Base-by-base conservation (phyloP, 2,797 vertebrate genomes). In the Artibeus lituratus region DNA sequence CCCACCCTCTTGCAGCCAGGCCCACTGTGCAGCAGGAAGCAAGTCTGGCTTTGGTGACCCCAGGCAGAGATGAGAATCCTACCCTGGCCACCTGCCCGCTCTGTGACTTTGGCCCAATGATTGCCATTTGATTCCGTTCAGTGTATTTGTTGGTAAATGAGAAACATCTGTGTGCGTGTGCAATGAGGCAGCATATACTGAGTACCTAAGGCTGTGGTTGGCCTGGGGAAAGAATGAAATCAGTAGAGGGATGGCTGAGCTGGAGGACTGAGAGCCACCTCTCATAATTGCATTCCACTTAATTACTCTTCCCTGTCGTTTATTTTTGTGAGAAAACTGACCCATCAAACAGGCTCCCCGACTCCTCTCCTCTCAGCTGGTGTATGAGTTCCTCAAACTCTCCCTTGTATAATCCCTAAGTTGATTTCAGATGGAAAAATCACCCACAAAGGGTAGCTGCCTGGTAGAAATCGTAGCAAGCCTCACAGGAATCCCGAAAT, bases 1-100 rank as follows among this genome's bases (percentile, higher is more conserved):
- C 51, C 18, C 35, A 44, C 0, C 0, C 35, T 26, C 4, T 9
- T 3, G 57, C 7, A 51, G 24, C 65, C n/a, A 8, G 3, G 12
- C 5, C 0, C 8, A 24, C 4, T 0, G 0, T 51, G n/a, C 6
- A 29, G 7, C 19, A 91, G 62, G 12, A 29, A 15, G 5, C 65
- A 35, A 32, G 5, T 0, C 0, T 11, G 32, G 10, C 42, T 53
- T 55, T 47, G 22, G 19, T 62, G 18, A 3, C 44, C 59, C 1
- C 2, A 32, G 39, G 55, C 0, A 5, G n/a, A 12, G 35, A 9
- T 3, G 3, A 76, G 44, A 32, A 65, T 51, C 47, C 32, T 26
- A 22, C 1, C 19, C 19, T 65, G 10, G 19, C 9, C n/a, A 35
- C 8, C 5, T 42, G 2, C 8, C 42, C 4, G 44, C 24, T 77